Evolutionary conservation across 2,797 vertebrate species (phyloP).

Genomic region (Eulemur rubriventer): DNA sequence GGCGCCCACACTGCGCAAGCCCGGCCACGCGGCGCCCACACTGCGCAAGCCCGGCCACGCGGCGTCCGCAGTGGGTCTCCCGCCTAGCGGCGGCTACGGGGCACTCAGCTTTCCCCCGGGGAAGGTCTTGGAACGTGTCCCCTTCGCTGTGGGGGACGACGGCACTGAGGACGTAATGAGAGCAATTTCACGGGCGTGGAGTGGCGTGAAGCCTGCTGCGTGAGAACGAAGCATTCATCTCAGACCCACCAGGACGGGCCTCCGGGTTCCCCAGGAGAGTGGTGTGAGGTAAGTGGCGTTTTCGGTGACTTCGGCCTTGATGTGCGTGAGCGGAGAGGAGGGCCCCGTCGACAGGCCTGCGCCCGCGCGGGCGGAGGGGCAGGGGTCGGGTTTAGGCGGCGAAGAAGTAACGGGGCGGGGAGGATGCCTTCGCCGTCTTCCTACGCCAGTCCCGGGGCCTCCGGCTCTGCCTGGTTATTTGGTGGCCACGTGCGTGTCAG

Average conservation of each 20-base stretch:
- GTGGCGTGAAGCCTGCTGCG: background rate
- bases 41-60: too few species aligned
- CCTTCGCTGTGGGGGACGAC: background rate
- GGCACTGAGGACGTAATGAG: background rate
- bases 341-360: background rate
- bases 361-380: background rate
- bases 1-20: too few species aligned
- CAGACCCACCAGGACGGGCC: background rate
- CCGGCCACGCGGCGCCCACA: too few species aligned
- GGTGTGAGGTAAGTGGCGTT: background rate
- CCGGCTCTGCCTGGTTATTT: background rate
- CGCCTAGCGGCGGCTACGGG: fast-evolving
- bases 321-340: background rate
- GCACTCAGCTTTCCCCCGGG: background rate
- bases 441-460: background rate
- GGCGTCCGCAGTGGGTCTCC: too few species aligned
- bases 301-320: background rate
- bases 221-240: background rate
- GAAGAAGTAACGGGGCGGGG: background rate
- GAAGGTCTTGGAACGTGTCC: background rate
- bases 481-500: background rate
- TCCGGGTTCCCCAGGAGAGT: background rate
- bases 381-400: background rate
- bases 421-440: background rate
- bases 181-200: background rate